Conservation (phyloP, 1,140 invertebrate species). For the Eufriesea mexicana region DNA sequence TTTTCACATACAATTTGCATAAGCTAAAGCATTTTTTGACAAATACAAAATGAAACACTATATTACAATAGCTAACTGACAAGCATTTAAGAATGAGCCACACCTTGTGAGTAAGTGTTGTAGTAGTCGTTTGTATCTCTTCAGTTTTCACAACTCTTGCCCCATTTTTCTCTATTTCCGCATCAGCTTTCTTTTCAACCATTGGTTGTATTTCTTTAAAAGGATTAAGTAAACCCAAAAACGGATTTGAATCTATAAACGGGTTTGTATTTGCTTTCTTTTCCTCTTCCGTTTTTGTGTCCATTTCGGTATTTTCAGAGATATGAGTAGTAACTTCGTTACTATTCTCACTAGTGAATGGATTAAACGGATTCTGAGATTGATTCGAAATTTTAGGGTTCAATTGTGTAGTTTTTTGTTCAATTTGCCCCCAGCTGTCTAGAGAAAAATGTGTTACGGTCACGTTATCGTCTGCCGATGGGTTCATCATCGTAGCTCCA, state of each 20-base stretch:
- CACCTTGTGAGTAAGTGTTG: slow-evolving; percentile 78
- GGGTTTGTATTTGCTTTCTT: slow-evolving; percentile 82
- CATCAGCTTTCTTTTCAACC: slow-evolving; percentile 67
- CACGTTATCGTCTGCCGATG: slow-evolving; percentile 77
- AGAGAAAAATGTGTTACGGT: slow-evolving; percentile 82
- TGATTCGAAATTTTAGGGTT: slow-evolving; percentile 77
- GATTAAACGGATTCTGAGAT: slow-evolving; percentile 80
- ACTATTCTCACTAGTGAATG: slow-evolving; percentile 72
- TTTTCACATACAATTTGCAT: slow-evolving; percentile 11
- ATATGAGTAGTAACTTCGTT: slow-evolving; percentile 59
- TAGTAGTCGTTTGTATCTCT: slow-evolving; percentile 77
- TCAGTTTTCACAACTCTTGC: slow-evolving; percentile 77
- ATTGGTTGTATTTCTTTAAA: slow-evolving; percentile 75
- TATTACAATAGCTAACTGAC: slow-evolving; percentile 29
- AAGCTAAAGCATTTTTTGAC: slow-evolving; percentile 23
- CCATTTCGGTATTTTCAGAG: slow-evolving; percentile 60
- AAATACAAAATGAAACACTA: slow-evolving; percentile 36
- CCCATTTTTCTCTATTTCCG: slow-evolving; percentile 63
- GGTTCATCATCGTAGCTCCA: slow-evolving; percentile 71
- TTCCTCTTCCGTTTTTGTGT: slow-evolving; percentile 71
- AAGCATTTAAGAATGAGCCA: slow-evolving; percentile 64
- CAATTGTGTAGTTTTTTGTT: slow-evolving; percentile 79
- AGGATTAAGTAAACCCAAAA: slow-evolving; percentile 79
- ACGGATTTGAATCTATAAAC: slow-evolving; percentile 84
- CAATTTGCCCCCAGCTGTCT: slow-evolving; percentile 80